Base-by-base conservation (phyloP, 2,888 invertebrate genomes). In the Uloborus plumipes region DNA sequence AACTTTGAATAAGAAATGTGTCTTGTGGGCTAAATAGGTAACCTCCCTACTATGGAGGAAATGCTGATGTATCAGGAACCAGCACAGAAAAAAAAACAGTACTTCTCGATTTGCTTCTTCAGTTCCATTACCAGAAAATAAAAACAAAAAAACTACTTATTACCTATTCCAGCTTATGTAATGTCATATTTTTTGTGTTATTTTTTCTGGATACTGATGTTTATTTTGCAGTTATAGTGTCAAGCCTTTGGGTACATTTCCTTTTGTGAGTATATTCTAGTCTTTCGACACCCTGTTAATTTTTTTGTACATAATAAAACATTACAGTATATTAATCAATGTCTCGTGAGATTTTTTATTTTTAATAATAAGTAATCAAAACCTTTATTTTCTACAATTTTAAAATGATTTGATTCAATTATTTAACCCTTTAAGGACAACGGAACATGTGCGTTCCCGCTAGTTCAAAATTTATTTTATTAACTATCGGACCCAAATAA, bases 261-360 rank as follows among this genome's bases (percentile, higher is more conserved):
- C 79, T 80, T 73, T 50, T 80, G 79, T 80, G 79, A 80, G 79
- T 80, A 72, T 62, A 73, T 69, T 80, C 79, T 80, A 80, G 79
- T 80, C 79, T 66, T 50, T 62, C 64, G 59, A 11, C 79, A 80
- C 73, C 73, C 61, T 69, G 67, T 80, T 64, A 47, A 64, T 73
- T 61, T 50, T 79, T 80, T 74, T 80, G 73, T 80, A 80, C 55
- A 80, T 80, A 80, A 80, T 78, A 78, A 26, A 78, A 78, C 62
- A 59, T 72, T 72, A 78, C 39, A 58, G 22, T 69, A 69, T 47
- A 66, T 6, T 50, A 22, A 22, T n/a, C 22, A 15, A 13, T n/a
- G 16, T 61, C 39, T 15, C 15, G n/a, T n/a, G n/a, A n/a, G n/a
- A n/a, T 26, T 26, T 47, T 31, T 74, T 39, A 64, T 26, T 20